Conservation (phyloP, 2,888 invertebrate species). For the Adineta ricciae region DNA sequence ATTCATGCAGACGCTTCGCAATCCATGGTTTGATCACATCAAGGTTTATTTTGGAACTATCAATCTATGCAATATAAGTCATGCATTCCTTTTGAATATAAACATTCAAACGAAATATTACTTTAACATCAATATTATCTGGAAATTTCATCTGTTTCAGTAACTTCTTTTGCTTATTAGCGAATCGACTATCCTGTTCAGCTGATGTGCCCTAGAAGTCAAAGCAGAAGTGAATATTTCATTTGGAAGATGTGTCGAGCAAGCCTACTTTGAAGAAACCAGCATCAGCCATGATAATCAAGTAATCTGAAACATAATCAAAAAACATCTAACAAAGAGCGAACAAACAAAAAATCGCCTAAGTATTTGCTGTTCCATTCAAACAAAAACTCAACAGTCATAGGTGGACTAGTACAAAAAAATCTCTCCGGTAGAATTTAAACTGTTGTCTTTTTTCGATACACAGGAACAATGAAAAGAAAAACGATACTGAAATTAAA, state of each 20-base stretch:
- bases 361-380: neutral
- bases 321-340: neutral
- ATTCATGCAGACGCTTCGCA: conserved; percentile 84
- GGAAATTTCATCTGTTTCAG: conserved; percentile 97
- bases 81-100: neutral
- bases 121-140: conserved; percentile 76
- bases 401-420: neutral
- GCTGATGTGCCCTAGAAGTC: conserved; percentile 77
- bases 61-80: conserved; percentile 58
- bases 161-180: conserved; percentile 97
- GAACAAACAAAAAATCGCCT: neutral
- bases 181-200: conserved; percentile 96
- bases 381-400: neutral
- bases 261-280: conserved; percentile 46
- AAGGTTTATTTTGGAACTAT: conserved; percentile 93
- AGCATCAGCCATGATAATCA: conserved; percentile 43
- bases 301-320: neutral
- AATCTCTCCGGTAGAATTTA: neutral
- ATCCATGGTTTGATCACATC: conserved; percentile 99
- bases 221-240: too few relatives aligned
- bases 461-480: neutral
- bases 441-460: neutral
- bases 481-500: neutral
- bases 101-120: neutral
- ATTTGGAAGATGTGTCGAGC: neutral